Evolutionary conservation across 2,113 vertebrate genomes (phyloP).

Genomic region (Chloebia gouldiae): DNA sequence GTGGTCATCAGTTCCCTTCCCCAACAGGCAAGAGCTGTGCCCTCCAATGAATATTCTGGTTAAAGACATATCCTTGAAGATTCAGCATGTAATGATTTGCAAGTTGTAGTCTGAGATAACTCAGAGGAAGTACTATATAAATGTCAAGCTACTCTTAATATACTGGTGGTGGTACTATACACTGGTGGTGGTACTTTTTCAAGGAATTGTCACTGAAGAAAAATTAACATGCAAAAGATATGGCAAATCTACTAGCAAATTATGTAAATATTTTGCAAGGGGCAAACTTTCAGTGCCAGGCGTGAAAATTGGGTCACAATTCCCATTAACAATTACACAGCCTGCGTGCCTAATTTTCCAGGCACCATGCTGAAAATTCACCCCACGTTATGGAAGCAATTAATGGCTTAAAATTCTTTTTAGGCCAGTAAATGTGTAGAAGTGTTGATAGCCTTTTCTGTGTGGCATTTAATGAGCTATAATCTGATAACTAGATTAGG

Average conservation of each 20-base stretch:
- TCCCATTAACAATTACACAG: constrained; percentile 70
- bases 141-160: constrained; percentile 52
- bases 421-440: constrained; percentile 62
- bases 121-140: constrained; percentile 41
- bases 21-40: background rate
- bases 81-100: constrained; percentile 21
- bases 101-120: constrained; percentile 46
- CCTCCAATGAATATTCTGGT: background rate
- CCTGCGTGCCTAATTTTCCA: constrained; percentile 69
- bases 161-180: background rate
- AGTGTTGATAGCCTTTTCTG: constrained; percentile 67
- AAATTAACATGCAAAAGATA: constrained; percentile 69
- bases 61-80: background rate
- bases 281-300: constrained; percentile 68
- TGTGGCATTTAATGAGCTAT: constrained; percentile 62
- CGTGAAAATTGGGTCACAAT: constrained; percentile 71
- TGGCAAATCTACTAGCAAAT: constrained; percentile 66
- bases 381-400: constrained; percentile 66
- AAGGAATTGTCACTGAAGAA: constrained; percentile 49
- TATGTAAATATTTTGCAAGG: constrained; percentile 73
- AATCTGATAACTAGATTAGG: constrained; percentile 66
- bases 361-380: constrained; percentile 69
- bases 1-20: constrained; percentile 9
- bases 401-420: constrained; percentile 69
- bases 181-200: constrained; percentile 32